Evolutionary conservation across 2,797 vertebrate genomes (phyloP), one percentile per base, ranked within the genome.

Genomic region (Tympanoctomys barrerae): DNA sequence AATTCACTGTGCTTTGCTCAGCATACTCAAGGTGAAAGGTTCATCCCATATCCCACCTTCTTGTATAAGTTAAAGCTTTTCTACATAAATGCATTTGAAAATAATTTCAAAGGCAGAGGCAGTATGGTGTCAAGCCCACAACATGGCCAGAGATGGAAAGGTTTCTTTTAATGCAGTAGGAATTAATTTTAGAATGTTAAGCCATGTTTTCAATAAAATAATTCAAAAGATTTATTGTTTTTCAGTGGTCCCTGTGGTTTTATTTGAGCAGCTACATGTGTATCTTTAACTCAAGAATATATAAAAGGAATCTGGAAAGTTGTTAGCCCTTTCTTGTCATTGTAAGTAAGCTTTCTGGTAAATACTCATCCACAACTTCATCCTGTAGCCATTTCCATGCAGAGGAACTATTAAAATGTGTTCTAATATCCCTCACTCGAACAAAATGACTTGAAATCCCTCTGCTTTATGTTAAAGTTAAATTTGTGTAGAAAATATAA

Each of bases 181-280:
- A 95, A 70, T 82, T 93, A 59, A 84, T 80, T 70, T 84, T 42
- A 93, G 64, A 93, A 73, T 78, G 66, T 68, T 93, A 49, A 90
- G 84, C 36, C n/a, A 73, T 6, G 14, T 79, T 22, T 75, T 87
- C 89, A 57, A 31, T 39, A 73, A 91, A 96, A 75, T 54, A 71
- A 90, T 86, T 88, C 83, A 14, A 14, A 86, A 33, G 57, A 3
- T 18, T 89, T 70, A 52, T 82, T 83, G 81, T 79, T 83, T 80
- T 62, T 70, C 26, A 64, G 6, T 39, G 39, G n/a, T 4, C 19
- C 42, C 33, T n/a, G 46, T 14, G 1, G 42, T 39, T 77, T 93
- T 28, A 59, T 66, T 59, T 91, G 21, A 57, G 36, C 8, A 77
- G 13, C 21, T 66, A 28, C 49, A 52, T 54, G 11, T 52, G 16